Conservation (phyloP, 2,797 vertebrate genomes). For the Scolopax rusticola region DNA sequence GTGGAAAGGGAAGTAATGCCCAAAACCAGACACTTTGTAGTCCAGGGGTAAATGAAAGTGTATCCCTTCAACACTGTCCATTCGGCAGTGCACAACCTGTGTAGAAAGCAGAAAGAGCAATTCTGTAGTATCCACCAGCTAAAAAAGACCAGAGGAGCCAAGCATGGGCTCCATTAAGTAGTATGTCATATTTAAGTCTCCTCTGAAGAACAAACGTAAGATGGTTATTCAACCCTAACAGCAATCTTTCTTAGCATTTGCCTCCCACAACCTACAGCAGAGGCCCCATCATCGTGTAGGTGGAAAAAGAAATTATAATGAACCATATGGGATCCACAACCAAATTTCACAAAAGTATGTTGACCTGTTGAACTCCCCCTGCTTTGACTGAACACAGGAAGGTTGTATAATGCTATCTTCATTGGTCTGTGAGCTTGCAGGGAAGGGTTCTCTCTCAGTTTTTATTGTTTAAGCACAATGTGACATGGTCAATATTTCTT, state of each 20-base stretch:
- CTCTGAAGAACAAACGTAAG: not conserved
- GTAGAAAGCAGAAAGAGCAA: not conserved
- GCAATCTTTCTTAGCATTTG: not conserved
- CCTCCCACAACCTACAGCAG: not conserved
- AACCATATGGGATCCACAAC: not conserved
- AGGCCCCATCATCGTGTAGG: not conserved
- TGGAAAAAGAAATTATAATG: not conserved
- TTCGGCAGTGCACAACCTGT: not conserved
- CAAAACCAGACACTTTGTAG: not conserved
- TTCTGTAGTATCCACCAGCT: not conserved
- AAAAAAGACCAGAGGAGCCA: not conserved
- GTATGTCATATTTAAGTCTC: not conserved
- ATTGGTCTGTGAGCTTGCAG: not conserved
- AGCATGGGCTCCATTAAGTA: not conserved
- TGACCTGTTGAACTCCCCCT: not conserved
- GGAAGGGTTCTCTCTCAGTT: not conserved
- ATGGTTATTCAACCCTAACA: not conserved
- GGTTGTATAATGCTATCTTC: not conserved
- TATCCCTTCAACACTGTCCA: not conserved
- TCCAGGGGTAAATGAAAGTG: not conserved
- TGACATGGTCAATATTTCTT: accelerated
- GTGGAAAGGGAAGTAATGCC: not conserved
- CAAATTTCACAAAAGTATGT: not conserved
- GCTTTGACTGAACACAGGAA: not conserved
- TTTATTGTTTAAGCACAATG: not conserved